Evolutionary conservation across 2,797 vertebrate genomes (phyloP).

Genomic region (Oreochromis mossambicus): DNA sequence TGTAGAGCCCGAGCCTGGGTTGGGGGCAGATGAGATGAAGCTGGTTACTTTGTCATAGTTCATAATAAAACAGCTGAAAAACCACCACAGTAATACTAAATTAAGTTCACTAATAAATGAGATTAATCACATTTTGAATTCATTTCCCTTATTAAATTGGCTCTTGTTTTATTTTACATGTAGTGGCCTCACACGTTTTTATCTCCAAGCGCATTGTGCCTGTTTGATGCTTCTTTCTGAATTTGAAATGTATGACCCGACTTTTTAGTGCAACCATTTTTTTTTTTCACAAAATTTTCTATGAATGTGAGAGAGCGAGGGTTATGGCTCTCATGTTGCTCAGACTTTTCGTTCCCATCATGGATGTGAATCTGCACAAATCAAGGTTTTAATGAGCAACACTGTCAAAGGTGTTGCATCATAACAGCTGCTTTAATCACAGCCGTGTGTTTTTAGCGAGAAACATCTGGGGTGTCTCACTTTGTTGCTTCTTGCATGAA

Average conservation of each 20-base stretch:
- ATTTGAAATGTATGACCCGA: fast-evolving
- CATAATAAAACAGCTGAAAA: not conserved
- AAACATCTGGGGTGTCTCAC: not conserved
- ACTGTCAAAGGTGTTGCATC: not conserved
- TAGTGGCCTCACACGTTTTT: not conserved
- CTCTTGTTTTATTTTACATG: not conserved
- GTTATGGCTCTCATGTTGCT: not conserved
- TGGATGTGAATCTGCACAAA: not conserved
- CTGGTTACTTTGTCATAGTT: not conserved
- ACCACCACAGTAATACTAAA: not conserved
- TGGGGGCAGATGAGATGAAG: not conserved
- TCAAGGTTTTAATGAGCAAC: not conserved
- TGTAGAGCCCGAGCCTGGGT: not conserved
- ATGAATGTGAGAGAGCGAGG: not conserved
- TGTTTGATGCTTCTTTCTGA: not conserved
- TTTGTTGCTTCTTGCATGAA: not conserved
- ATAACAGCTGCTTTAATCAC: not conserved
- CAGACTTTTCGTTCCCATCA: not conserved
- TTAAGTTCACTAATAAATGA: not conserved
- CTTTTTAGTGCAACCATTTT: not conserved
- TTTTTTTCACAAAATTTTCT: not conserved
- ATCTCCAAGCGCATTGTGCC: not conserved
- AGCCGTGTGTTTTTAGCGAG: not conserved
- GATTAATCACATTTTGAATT: not conserved
- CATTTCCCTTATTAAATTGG: not conserved